These are phyloP conservation scores for Acestrorhynchus altus DNA, from an alignment of 2,797 vertebrate genomes.

Conservation along the genomic window DNA sequence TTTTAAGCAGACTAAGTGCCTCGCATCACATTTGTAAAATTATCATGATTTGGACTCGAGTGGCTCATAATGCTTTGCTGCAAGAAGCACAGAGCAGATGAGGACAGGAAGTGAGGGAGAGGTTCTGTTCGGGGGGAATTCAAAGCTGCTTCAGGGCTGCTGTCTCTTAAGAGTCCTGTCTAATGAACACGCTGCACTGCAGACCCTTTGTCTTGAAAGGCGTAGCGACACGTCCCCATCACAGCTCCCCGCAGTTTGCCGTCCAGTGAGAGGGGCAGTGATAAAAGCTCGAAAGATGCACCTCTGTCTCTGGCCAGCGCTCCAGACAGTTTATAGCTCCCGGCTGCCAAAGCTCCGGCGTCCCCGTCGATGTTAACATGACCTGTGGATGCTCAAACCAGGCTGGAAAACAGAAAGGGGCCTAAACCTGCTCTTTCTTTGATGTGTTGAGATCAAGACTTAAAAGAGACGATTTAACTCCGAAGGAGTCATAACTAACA, in stretches of 20 bases:
- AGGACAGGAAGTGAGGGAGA: conserved; percentile 9
- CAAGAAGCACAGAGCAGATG: conserved; percentile 26
- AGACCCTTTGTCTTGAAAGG: conserved; percentile 44
- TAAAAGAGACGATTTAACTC: conserved; percentile 11
- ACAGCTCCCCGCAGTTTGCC: conserved; percentile 8
- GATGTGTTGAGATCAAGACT: not conserved
- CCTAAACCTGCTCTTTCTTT: not conserved
- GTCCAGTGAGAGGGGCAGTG: conserved; percentile 30
- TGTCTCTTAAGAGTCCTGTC: conserved; percentile 23
- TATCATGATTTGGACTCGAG: not conserved
- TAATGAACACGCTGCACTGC: conserved; percentile 25
- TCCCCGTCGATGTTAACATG: conserved; percentile 49
- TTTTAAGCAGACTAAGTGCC: not conserved
- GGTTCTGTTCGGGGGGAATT: not conserved
- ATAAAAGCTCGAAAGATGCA: conserved; percentile 48
- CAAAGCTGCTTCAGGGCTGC: not conserved
- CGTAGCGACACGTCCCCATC: conserved; percentile 28
- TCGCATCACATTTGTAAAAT: conserved; percentile 15
- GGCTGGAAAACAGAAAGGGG: conserved; percentile 5
- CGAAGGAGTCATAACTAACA: conserved; percentile 15
- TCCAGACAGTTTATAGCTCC: conserved; percentile 39
- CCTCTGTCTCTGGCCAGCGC: conserved; percentile 43
- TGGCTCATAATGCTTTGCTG: not conserved
- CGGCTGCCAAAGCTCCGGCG: conserved; percentile 40
- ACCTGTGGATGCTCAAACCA: conserved; percentile 26